phyloP scores from a whole-genome alignment of 2,113 vertebrate genomes.

The pig (Sus scrofa) region T2T-Sscrofa CM000818.6:64545501-64546000 shows the following conservation, averaged over 20 bases:
- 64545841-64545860: constrained; percentile 63
- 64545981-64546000: constrained; percentile 79
- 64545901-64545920: constrained; percentile 81
- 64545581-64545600: not conserved
- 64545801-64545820: not conserved
- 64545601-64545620: not conserved
- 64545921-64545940: constrained; percentile 72
- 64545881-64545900: constrained; percentile 83
- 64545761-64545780: not conserved
- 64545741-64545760: not conserved
- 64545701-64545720: not conserved
- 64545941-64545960: constrained; percentile 84
- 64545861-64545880: constrained; percentile 78
- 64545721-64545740: not conserved
- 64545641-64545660: not conserved
- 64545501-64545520: not conserved
- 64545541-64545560: not conserved
- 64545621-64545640: not conserved
- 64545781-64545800: not conserved
- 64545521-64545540: accelerated
- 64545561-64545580: not conserved
- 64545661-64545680: not conserved
- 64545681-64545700: not conserved
- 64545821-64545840: constrained; percentile 27
- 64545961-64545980: constrained; percentile 82